A percentile compares a stretch with the other conserved stretches of the same genome.
Conservation (phyloP, 1,140 invertebrate species). For the Sycophaga agraensis region DNA sequence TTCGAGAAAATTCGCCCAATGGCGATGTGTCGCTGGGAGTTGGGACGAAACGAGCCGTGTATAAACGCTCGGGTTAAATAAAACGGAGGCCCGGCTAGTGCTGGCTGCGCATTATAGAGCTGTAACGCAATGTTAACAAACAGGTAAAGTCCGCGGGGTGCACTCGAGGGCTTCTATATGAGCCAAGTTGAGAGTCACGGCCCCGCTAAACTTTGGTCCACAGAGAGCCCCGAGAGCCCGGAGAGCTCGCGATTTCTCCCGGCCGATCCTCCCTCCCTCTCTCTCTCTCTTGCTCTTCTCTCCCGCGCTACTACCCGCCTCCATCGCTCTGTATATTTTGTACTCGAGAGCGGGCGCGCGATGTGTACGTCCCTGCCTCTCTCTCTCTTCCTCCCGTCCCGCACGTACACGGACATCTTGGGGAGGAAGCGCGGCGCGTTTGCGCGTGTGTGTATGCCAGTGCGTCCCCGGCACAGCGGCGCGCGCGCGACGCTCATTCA, state of each 20-base stretch:
- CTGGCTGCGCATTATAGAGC: no score
- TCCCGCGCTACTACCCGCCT: neutral
- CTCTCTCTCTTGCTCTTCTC: neutral
- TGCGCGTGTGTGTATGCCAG: neutral
- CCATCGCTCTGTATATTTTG: no score
- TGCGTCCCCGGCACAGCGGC: no score
- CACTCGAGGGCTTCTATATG: slow-evolving; percentile 6
- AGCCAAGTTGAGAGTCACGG: slow-evolving; percentile 12
- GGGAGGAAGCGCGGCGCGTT: neutral
- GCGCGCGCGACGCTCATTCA: no score
- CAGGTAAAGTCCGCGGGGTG: neutral
- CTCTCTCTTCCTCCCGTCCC: neutral
- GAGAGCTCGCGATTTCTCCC: slow-evolving; percentile 25
- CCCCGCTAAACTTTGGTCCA: slow-evolving; percentile 21
- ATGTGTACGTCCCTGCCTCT: no score
- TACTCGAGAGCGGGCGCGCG: no score
- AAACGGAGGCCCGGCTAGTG: no score
- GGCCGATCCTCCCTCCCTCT: slow-evolving; percentile 7
- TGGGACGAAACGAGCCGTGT: no score
- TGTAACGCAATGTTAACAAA: neutral
- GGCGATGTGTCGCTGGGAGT: no score
- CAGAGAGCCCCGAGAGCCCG: slow-evolving; percentile 4
- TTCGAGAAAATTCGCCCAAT: no score
- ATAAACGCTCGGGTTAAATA: no score
- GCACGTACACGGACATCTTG: neutral